A percentile compares a stretch with the other conserved stretches of the same genome.
Evolutionary conservation across 2,888 invertebrate species (phyloP).

Genomic region (Callinectes sapidus): DNA sequence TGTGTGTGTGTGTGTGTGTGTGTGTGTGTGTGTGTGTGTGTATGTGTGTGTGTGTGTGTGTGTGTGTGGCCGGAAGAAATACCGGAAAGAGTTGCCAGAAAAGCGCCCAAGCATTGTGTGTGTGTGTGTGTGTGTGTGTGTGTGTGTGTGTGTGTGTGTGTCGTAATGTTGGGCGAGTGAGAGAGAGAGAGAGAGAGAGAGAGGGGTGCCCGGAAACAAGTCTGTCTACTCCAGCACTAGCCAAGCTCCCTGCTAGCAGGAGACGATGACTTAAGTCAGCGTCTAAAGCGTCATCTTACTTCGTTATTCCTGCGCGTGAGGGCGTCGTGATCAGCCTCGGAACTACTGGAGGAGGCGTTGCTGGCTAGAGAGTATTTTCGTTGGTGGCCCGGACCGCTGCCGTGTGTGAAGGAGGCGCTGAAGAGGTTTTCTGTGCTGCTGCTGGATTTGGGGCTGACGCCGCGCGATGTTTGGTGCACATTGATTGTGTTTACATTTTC

Average conservation of each 20-base stretch:
- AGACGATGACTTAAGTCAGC: neutral
- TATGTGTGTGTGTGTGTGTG: constrained; percentile 39
- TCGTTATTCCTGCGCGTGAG: constrained; percentile 63
- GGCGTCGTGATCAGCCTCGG: constrained; percentile 57
- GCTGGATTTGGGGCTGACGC: neutral
- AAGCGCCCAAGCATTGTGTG: constrained; percentile 2
- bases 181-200: neutral
- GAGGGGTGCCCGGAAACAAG: neutral
- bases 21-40: constrained; percentile 43
- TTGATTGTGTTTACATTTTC: constrained; percentile 68
- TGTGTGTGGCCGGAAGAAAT: neutral
- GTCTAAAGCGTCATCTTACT: constrained; percentile 48
- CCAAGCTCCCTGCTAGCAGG: constrained; percentile 23
- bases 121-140: constrained; percentile 42
- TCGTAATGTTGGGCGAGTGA: neutral
- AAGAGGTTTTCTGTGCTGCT: constrained; percentile 58
- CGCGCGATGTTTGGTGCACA: constrained; percentile 18
- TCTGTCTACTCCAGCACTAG: neutral
- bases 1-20: constrained; percentile 43
- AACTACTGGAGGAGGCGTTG: constrained; percentile 64
- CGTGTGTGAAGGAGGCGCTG: constrained; percentile 55
- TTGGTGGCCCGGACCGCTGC: constrained; percentile 49
- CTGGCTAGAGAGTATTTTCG: constrained; percentile 65
- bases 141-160: constrained; percentile 7
- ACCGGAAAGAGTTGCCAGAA: too few relatives aligned